Percentiles rank a stretch among this genome's conserved stretches.
Conservation (phyloP, 2,113 vertebrate species). For the Spilogale gracilis region DNA sequence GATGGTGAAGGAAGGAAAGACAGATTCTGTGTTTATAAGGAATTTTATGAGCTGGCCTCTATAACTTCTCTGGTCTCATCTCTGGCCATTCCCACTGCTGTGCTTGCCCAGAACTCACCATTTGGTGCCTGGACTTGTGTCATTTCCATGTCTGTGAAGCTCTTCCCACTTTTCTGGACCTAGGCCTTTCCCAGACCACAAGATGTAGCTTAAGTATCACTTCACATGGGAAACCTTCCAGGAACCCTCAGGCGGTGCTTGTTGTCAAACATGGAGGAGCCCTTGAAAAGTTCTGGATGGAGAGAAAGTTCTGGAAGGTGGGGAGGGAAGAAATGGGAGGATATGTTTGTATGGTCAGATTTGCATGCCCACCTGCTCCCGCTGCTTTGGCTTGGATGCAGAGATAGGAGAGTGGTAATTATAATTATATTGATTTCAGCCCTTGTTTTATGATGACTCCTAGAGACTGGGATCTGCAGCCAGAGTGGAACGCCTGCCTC, state of each 20-base stretch:
- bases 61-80: not conserved
- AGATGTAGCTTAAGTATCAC: not conserved
- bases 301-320: not conserved
- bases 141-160: not conserved
- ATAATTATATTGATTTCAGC: not conserved
- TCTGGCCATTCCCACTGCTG: not conserved
- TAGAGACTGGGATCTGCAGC: not conserved
- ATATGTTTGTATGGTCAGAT: not conserved
- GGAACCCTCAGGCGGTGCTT: not conserved
- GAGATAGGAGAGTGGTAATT: not conserved
- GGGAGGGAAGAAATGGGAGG: not conserved
- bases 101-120: not conserved
- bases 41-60: not conserved
- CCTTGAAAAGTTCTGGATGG: not conserved
- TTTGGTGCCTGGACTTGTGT: not conserved
- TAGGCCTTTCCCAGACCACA: not conserved
- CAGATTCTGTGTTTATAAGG: not conserved
- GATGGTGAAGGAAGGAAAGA: not conserved
- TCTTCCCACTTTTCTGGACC: not conserved
- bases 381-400: not conserved
- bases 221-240: not conserved
- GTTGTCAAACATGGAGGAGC: not conserved
- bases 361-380: not conserved
- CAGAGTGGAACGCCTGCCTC: not conserved
- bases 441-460: slow-evolving; percentile 1